Evolutionary conservation across 2,797 vertebrate species (phyloP), one percentile per base, ranked within the genome.

Genomic region (Molossus molossus): DNA sequence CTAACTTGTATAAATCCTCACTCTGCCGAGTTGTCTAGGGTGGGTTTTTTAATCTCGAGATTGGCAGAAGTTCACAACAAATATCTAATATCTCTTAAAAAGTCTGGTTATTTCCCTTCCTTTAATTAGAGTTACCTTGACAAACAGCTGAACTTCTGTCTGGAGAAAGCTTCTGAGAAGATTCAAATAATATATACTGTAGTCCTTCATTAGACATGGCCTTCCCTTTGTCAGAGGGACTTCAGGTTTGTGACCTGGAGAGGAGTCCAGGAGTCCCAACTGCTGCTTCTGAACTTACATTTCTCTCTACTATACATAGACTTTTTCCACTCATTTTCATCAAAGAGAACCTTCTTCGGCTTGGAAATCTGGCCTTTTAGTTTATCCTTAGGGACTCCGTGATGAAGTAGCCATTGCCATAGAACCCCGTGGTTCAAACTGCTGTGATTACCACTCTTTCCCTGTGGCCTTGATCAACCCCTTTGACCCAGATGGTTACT

Each of bases 71-170:
- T 81, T 90, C 53, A 70, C 25, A 89, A 50, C 11, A 9, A 95
- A 45, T 79, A 45, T 86, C 37, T 84, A 80, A 53, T 37, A 45
- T 75, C 10, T 76, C 40, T 88, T 91, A 17, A 62, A 77, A 77
- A 40, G 15, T 73, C 9, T 73, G 48, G 9, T 7, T 73, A 55
- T 88, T 82, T 80, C 5, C 6, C 23, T 60, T 91, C 13, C 17
- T 60, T 53, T 70, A 65, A 65, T 91, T 48, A 77, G n/a, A 90
- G 29, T 62, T 18, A 87, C 18, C 17, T 91, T 95, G 40, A 76
- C 53, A 94, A 75, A 40, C 69, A 95, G 76, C 29, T 75, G 7
- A 18, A 73, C 2, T 5, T 60, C 4, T 21, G 2, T 65, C 58
- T 14, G 4, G 53, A 92, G 18, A 84, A 91, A 91, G 40, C 8